phyloP scores from a whole-genome alignment of 1,140 invertebrate genomes.

The Tribolium madens region DNA sequence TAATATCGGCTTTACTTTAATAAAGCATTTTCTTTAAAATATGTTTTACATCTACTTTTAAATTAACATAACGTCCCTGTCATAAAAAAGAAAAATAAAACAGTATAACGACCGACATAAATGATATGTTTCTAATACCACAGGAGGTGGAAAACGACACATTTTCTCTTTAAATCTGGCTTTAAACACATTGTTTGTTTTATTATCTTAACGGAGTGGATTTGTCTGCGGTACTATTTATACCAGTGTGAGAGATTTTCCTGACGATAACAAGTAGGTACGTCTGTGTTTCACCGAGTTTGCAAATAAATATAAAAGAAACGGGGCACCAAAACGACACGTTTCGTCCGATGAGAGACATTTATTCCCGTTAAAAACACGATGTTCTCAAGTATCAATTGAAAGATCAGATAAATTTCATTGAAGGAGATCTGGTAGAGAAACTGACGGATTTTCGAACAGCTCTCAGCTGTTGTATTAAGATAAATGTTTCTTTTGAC shows the following conservation, averaged over 20 bases:
- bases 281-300: background rate
- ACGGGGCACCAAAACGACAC: background rate
- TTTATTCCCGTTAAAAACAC: constrained; percentile 37
- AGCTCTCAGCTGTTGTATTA: constrained; percentile 39
- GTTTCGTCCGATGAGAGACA: constrained; percentile 8
- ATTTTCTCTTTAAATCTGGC: background rate
- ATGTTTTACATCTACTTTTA: background rate
- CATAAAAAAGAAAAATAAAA: background rate
- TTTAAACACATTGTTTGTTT: background rate
- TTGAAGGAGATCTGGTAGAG: background rate
- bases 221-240: constrained; percentile 24
- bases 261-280: constrained; percentile 23
- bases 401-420: constrained; percentile 38
- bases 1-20: background rate
- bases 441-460: constrained; percentile 48
- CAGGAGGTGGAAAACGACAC: background rate
- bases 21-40: background rate
- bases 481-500: constrained; percentile 50
- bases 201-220: constrained; percentile 9
- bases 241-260: constrained; percentile 27
- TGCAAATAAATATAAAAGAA: constrained; percentile 27
- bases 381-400: constrained; percentile 29
- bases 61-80: background rate
- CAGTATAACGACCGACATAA: background rate
- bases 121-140: background rate